Percentiles rank a stretch among this genome's conserved stretches.
Evolutionary conservation across 1,140 invertebrate species (phyloP).

Genomic region (Drosophila punjabiensis): DNA sequence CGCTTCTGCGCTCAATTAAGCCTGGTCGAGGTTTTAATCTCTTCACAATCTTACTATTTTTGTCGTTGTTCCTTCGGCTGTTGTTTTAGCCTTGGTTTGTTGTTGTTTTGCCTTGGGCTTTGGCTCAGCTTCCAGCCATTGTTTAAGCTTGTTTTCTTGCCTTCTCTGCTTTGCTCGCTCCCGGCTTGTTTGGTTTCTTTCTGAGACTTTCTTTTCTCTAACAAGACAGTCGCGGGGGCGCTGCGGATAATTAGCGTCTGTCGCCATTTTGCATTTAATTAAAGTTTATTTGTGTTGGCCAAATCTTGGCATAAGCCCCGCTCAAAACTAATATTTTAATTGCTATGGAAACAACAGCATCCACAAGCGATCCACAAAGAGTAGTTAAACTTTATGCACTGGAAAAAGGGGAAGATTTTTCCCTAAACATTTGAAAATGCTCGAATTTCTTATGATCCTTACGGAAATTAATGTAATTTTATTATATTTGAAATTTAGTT

Average conservation of each 20-base stretch:
- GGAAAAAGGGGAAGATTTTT: neutral
- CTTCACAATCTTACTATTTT: conserved; percentile 46
- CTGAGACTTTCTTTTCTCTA: conserved; percentile 18
- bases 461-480: neutral
- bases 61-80: conserved; percentile 19
- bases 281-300: conserved; percentile 49
- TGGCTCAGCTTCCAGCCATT: conserved; percentile 47
- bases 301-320: conserved; percentile 56
- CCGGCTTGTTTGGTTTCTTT: conserved; percentile 27
- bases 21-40: conserved; percentile 69
- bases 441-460: no score
- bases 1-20: conserved; percentile 67
- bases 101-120: conserved; percentile 32
- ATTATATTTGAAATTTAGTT: no score
- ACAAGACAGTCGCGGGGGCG: conserved; percentile 29
- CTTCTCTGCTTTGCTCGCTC: neutral
- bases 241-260: conserved; percentile 68
- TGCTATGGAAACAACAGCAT: conserved; percentile 56
- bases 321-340: conserved; percentile 77
- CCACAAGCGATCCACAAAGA: conserved; percentile 15
- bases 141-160: conserved; percentile 50
- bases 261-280: conserved; percentile 71
- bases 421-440: neutral
- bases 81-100: conserved; percentile 53
- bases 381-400: conserved; percentile 8